Evolutionary conservation across 1,140 invertebrate genomes (phyloP).

Genomic region (Conus ventricosus): DNA sequence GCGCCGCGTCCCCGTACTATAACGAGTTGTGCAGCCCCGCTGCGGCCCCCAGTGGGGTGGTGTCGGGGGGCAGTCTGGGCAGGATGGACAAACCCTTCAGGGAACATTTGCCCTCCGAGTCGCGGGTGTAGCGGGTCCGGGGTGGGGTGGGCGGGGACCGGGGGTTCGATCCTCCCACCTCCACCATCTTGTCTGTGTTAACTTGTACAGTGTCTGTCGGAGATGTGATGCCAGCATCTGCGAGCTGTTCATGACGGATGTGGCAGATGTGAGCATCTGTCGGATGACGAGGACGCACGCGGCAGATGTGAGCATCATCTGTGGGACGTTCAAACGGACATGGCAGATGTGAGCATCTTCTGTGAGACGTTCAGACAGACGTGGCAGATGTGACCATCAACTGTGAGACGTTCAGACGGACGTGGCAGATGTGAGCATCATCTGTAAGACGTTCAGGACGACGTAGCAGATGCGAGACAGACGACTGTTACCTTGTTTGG

Average conservation of each 20-base stretch:
- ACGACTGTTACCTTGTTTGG: too few relatives aligned
- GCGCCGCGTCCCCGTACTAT: conserved; percentile 16
- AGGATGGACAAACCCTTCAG: neutral
- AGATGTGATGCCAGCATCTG: neutral
- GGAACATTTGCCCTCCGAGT: conserved; percentile 29
- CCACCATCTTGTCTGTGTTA: neutral
- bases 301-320: neutral
- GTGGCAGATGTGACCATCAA: neutral
- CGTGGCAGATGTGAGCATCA: too few relatives aligned
- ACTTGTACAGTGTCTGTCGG: neutral
- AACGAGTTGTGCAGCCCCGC: conserved; percentile 19
- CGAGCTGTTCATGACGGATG: neutral
- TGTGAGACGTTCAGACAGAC: neutral
- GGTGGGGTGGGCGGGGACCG: neutral
- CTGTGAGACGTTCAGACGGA: neutral
- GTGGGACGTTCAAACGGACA: neutral
- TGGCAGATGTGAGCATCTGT: neutral
- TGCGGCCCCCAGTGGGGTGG: neutral
- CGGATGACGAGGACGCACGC: neutral
- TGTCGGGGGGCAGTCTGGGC: neutral
- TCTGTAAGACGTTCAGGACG: too few relatives aligned
- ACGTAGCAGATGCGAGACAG: too few relatives aligned
- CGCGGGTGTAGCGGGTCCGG: conserved; percentile 3
- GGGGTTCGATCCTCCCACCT: neutral
- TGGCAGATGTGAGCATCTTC: neutral